phyloP scores from a whole-genome alignment of 1,140 invertebrate genomes.

The Drosophila mayri region DNA sequence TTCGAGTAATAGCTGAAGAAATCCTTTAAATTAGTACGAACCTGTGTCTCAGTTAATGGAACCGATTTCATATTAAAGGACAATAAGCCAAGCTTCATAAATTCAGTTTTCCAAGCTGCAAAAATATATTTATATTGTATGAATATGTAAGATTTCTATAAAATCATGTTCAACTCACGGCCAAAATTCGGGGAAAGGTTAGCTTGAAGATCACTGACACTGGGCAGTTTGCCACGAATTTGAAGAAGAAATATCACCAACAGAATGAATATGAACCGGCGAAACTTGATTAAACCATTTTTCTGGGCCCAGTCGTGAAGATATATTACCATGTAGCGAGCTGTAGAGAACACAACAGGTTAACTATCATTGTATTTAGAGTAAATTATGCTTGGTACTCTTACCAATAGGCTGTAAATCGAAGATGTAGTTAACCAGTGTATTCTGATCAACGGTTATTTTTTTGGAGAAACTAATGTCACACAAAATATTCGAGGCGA shows the following conservation, averaged over 20 bases:
- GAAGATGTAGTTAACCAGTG: constrained; percentile 45
- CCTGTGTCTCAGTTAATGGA: not conserved
- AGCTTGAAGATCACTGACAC: constrained; percentile 16
- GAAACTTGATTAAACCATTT: not conserved
- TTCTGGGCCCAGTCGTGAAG: constrained; percentile 26
- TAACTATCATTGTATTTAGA: not conserved
- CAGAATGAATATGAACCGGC: constrained; percentile 28
- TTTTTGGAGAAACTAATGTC: constrained; percentile 27
- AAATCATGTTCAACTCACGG: constrained; percentile 18
- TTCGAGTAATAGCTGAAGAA: constrained; percentile 35
- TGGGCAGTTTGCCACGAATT: constrained; percentile 20
- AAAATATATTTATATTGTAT: not conserved
- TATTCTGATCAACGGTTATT: constrained; percentile 26
- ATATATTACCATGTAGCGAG: constrained; percentile 56
- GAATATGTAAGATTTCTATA: not conserved
- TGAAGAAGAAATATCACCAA: constrained; percentile 54
- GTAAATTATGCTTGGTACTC: not conserved
- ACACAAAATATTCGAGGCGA: not conserved
- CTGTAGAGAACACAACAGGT: not conserved
- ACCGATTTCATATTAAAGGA: constrained; percentile 18
- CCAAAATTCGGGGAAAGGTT: not conserved
- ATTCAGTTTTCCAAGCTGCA: constrained; percentile 24
- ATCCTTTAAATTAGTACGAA: not conserved
- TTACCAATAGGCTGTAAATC: constrained; percentile 43
- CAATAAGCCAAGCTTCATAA: not conserved